phyloP scores from a whole-genome alignment of 2,888 invertebrate species.

The Agrypnus murinus region DNA sequence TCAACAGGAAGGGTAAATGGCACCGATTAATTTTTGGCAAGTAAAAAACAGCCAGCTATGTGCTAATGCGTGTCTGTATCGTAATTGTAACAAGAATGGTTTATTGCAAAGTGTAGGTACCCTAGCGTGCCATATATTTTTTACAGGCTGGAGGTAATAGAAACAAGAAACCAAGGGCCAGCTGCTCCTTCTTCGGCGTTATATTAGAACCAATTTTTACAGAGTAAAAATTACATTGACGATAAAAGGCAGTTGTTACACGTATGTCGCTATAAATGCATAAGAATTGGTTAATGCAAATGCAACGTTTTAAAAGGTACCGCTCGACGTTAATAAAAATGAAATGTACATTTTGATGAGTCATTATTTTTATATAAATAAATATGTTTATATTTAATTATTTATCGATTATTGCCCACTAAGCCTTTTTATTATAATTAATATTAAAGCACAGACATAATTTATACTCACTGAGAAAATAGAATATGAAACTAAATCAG shows the following conservation, averaged over 20 bases:
- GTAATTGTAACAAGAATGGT: not conserved
- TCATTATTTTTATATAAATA: too few relatives aligned
- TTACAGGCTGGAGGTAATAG: constrained; percentile 42
- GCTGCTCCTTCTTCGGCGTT: constrained; percentile 45
- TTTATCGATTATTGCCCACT: too few relatives aligned
- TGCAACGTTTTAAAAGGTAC: constrained; percentile 19
- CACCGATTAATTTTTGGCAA: too few relatives aligned
- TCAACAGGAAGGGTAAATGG: too few relatives aligned
- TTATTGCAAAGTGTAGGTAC: constrained; percentile 23
- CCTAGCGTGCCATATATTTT: constrained; percentile 47
- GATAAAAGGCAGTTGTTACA: constrained; percentile 58
- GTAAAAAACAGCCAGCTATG: too few relatives aligned
- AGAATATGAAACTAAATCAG: too few relatives aligned
- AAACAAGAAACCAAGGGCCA: constrained; percentile 55
- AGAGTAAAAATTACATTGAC: constrained; percentile 47
- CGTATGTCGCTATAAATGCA: constrained; percentile 48
- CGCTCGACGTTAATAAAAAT: not conserved
- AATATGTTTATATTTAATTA: too few relatives aligned
- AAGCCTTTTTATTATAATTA: too few relatives aligned
- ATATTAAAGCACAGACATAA: too few relatives aligned
- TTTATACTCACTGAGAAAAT: too few relatives aligned
- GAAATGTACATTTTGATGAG: too few relatives aligned
- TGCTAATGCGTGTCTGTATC: not conserved
- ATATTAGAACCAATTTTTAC: constrained; percentile 56
- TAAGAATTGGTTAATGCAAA: constrained; percentile 24